These are phyloP conservation scores for Anabas testudineus DNA, from an alignment of 2,797 vertebrate genomes.

Conservation along the genomic window DNA sequence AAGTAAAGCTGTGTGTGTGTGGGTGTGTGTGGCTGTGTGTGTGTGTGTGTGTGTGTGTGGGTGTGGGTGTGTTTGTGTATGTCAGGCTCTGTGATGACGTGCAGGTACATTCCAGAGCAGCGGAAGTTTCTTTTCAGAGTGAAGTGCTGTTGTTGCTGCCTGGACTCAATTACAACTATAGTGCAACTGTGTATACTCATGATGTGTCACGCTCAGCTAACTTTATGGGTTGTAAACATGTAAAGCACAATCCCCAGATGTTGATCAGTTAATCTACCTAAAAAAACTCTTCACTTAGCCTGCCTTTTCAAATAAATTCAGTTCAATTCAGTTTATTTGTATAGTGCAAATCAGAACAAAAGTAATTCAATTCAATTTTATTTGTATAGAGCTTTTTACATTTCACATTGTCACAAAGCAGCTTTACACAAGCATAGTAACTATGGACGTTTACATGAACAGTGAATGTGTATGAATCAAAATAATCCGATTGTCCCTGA, in stretches of 20 bases:
- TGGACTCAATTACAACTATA: slow-evolving; percentile 62
- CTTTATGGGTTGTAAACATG: slow-evolving; percentile 11
- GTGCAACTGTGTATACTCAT: slow-evolving; percentile 16
- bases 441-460: too few relatives aligned
- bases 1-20: slow-evolving; percentile 7
- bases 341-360: too few relatives aligned
- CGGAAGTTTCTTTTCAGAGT: slow-evolving; percentile 91
- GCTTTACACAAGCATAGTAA: too few relatives aligned
- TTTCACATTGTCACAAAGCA: too few relatives aligned
- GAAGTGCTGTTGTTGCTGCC: slow-evolving; percentile 67
- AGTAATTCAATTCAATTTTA: too few relatives aligned
- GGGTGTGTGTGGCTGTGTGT: too few relatives aligned
- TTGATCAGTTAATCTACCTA: background rate
- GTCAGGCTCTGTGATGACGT: slow-evolving; percentile 68
- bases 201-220: slow-evolving; percentile 18
- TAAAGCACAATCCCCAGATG: background rate
- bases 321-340: too few relatives aligned
- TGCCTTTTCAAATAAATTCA: too few relatives aligned
- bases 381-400: too few relatives aligned
- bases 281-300: background rate
- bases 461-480: too few relatives aligned
- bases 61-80: slow-evolving; percentile 33
- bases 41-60: slow-evolving; percentile 14
- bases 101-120: slow-evolving; percentile 73
- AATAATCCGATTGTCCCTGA: too few relatives aligned